Percentiles rank a stretch among this genome's conserved stretches.
Conservation (phyloP, 2,888 invertebrate genomes). For the Liopterus haemorrhoidalis region DNA sequence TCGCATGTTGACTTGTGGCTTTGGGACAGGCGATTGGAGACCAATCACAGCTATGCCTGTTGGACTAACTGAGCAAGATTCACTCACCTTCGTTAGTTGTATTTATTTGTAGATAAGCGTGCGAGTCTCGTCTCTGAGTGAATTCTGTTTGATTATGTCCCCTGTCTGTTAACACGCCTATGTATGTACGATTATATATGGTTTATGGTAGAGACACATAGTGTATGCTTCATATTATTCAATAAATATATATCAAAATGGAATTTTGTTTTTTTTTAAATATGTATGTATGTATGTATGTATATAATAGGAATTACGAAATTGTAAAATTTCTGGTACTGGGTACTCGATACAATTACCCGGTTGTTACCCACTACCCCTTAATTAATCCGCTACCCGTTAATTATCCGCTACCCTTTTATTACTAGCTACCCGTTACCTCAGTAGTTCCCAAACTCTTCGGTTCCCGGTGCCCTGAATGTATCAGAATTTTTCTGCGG, state of each 20-base stretch:
- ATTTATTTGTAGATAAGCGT: not conserved
- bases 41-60: constrained; percentile 35
- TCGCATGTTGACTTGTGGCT: constrained; percentile 41
- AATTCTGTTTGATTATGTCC: constrained; percentile 14
- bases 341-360: too few relatives aligned
- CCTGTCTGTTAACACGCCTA: constrained; percentile 23
- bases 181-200: constrained; percentile 23
- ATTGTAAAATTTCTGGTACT: too few relatives aligned
- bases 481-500: too few relatives aligned
- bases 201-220: constrained; percentile 23
- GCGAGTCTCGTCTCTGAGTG: constrained; percentile 5
- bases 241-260: constrained; percentile 18
- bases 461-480: too few relatives aligned
- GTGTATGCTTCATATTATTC: constrained; percentile 20
- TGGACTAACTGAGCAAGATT: constrained; percentile 28
- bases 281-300: too few relatives aligned
- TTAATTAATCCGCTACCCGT: too few relatives aligned
- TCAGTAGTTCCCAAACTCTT: too few relatives aligned
- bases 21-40: constrained; percentile 43
- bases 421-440: too few relatives aligned
- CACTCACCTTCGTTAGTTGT: constrained; percentile 7
- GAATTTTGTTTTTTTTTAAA: not conserved
- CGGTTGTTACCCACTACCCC: not conserved
- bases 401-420: too few relatives aligned
- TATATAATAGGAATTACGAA: too few relatives aligned